Evolutionary conservation across 2,888 invertebrate genomes (phyloP).

Genomic region (Podabrus alpinus): DNA sequence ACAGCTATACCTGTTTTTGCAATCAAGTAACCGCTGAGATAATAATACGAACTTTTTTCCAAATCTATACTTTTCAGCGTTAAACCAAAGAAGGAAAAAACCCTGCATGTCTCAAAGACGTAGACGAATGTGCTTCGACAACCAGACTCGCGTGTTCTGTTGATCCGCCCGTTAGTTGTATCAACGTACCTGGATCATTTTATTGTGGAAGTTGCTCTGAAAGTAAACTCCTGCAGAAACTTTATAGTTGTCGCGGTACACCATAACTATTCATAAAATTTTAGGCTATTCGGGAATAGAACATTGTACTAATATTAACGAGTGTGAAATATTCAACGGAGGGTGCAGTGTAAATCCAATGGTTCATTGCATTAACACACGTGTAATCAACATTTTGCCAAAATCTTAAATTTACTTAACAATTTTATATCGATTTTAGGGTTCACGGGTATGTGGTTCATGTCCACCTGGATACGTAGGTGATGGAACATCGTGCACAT

Average conservation of each 20-base stretch:
- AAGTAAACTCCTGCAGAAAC: slow-evolving; percentile 52
- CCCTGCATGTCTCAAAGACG: slow-evolving; percentile 79
- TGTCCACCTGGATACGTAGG: slow-evolving; percentile 90
- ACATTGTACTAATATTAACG: slow-evolving; percentile 85
- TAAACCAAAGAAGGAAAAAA: slow-evolving; percentile 77
- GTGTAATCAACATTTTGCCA: slow-evolving; percentile 56
- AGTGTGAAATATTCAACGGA: slow-evolving; percentile 82
- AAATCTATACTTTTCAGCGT: slow-evolving; percentile 58
- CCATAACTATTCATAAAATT: neutral
- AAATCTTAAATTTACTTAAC: rapidly evolving
- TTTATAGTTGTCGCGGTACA: neutral
- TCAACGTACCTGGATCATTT: slow-evolving; percentile 89
- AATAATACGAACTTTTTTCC: neutral
- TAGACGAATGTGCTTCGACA: slow-evolving; percentile 83
- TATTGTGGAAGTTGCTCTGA: slow-evolving; percentile 85
- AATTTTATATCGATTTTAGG: slow-evolving; percentile 57
- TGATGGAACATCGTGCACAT: slow-evolving; percentile 77
- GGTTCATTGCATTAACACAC: slow-evolving; percentile 86
- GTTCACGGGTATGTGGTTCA: slow-evolving; percentile 81
- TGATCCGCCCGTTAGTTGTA: slow-evolving; percentile 79
- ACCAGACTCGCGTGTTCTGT: slow-evolving; percentile 73
- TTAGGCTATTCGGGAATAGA: slow-evolving; percentile 86
- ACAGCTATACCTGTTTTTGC: slow-evolving; percentile 79
- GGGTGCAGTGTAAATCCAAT: slow-evolving; percentile 83
- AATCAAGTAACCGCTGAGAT: slow-evolving; percentile 63